Percentiles rank a stretch among this genome's conserved stretches.
These are phyloP conservation scores for Aleadryas rufinucha DNA, from an alignment of 2,113 vertebrate species.

Conservation along the genomic window DNA sequence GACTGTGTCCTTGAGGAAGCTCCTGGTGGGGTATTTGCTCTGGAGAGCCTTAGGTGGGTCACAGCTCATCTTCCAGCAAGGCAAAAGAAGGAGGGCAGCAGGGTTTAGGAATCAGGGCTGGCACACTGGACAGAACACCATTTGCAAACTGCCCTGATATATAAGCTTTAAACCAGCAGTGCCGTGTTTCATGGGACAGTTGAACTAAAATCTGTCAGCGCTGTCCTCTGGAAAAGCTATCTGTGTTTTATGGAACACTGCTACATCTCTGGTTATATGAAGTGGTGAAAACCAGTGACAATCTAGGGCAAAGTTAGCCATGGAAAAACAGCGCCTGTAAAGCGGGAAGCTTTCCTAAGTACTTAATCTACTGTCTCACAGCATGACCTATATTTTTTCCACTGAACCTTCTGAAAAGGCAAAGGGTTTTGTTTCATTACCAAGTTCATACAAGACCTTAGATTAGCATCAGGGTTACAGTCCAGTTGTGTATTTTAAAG, in stretches of 20 bases:
- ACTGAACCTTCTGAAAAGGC: neutral
- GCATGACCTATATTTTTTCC: slow-evolving; percentile 20
- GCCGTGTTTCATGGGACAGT: fast-evolving
- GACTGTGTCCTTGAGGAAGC: neutral
- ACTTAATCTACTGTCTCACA: neutral
- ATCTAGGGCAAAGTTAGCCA: neutral
- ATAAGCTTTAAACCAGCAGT: no score
- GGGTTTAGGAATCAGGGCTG: neutral
- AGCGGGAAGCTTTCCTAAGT: neutral
- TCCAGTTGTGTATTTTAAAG: neutral
- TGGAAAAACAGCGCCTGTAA: neutral
- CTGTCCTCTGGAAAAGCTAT: neutral
- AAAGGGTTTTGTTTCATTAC: neutral
- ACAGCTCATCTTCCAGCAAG: neutral
- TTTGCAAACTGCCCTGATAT: neutral
- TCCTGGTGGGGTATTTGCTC: fast-evolving
- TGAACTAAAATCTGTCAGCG: neutral
- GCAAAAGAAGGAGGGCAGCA: neutral
- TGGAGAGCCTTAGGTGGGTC: fast-evolving
- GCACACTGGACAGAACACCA: neutral
- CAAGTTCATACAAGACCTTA: neutral
- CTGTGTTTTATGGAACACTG: neutral
- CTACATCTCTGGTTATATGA: fast-evolving
- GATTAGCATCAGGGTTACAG: fast-evolving
- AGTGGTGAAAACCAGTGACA: fast-evolving